These are phyloP conservation scores for Willowsia nigromaculata DNA, from an alignment of 2,888 invertebrate genomes.

Conservation along the genomic window DNA sequence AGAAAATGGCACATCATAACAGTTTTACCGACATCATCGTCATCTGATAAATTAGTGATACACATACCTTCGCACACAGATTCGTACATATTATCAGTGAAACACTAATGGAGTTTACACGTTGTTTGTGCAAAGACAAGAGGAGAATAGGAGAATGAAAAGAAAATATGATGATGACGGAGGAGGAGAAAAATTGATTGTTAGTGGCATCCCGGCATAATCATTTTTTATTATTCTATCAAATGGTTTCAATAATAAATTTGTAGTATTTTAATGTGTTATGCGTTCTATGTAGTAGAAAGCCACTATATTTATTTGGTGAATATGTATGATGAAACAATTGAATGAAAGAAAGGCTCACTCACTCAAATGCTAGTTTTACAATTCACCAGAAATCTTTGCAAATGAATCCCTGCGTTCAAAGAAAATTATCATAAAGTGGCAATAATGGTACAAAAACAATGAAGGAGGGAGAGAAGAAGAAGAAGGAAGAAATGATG, in stretches of 20 bases:
- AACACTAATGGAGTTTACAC: conserved; percentile 53
- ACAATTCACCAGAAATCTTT: not conserved
- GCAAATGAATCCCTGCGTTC: not conserved
- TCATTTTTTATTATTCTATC: not conserved
- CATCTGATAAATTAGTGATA: conserved; percentile 15
- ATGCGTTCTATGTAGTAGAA: not conserved
- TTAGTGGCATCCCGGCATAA: conserved; percentile 21
- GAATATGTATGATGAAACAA: too few species aligned
- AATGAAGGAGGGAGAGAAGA: not conserved
- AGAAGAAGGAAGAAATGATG: not conserved
- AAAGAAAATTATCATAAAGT: not conserved
- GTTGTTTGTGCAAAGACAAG: not conserved
- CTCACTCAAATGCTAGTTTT: not conserved
- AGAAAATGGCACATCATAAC: conserved; percentile 5
- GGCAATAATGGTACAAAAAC: not conserved
- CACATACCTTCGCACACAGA: not conserved
- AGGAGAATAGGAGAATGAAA: not conserved
- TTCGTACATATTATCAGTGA: conserved; percentile 14
- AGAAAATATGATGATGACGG: not conserved
- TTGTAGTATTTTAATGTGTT: not conserved
- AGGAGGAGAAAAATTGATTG: conserved; percentile 21
- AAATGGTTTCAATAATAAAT: conserved; percentile 4
- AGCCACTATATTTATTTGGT: too few species aligned
- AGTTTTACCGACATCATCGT: not conserved
- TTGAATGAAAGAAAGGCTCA: not conserved